Evolutionary conservation across 2,113 vertebrate species (phyloP), one percentile per base, ranked within the genome.

Genomic region (Tylochromis polylepis): DNA sequence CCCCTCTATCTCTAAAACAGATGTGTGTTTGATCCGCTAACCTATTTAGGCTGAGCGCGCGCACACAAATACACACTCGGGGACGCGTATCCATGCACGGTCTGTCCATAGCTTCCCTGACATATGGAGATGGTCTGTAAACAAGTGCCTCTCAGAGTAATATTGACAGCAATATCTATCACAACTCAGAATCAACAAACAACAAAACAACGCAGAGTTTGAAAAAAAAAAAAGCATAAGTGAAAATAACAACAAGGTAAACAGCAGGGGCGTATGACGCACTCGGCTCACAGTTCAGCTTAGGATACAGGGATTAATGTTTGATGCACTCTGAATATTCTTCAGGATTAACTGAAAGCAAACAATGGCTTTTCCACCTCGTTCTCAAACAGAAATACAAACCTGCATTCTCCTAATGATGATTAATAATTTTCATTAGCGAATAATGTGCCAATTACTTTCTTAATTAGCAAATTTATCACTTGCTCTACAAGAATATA

Each of bases 11-110:
- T 92, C 53, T 43, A 65, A 90, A 95, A 91, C 95, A 96, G 96
- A 94, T 94, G 95, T 91, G 87, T 90, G 77, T 97, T 97, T 97
- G 96, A 97, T 97, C 94, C 84, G 91, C 83, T 85, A 79, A 94
- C 93, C 93, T 89, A 83, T 79, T 77, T 29, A 31, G 60, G 46
- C 46, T 34, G 11, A 77, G 46, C 27, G 58, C 80, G 38, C 36
- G 34, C 87, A 78, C 58, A 83, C 79, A 62, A 46, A 85, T 82
- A 53, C 79, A 85, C 85, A 78, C 58, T 83, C 81, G 38, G 46
- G n/a, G 77, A 70, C 22, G 41, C 31, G 7, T 20, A 43, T n/a
- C 27, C 70, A 60, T 70, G 75, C 79, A 43, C 5, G 24, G 82
- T 89, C 91, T 79, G n/a, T 88, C 90, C 67, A 70, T 59, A 82